Evolutionary conservation across 2,888 invertebrate genomes (phyloP), one percentile per base, ranked within the genome.

Genomic region (Fragum whitleyi): DNA sequence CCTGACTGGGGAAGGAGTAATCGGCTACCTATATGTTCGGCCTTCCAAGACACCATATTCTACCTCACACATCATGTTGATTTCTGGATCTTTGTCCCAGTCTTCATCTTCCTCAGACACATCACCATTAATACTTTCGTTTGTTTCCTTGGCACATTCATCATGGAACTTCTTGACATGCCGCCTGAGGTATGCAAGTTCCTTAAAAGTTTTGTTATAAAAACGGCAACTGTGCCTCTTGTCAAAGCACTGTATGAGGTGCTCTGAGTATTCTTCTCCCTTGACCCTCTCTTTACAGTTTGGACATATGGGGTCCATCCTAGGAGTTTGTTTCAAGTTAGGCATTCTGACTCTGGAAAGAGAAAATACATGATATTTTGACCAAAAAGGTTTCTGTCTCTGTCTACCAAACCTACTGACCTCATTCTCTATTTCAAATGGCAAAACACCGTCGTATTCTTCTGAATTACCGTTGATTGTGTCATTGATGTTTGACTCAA

Each of bases 341-440:
- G 68, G 55, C 29, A 55, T 69, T 32, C 73, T 32, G 14, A 39
- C 51, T 28, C 69, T 78, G 74, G 39, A 78, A 78, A 47, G n/a
- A 74, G 74, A 74, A 69, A 29, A 69, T 7, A 74, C 36, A 77
- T 53, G 74, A 53, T 78, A 69, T 39, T 74, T 59, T 36, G 36
- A 55, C 74, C 78, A 78, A 53, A 47, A 53, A 7, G 74, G 78
- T 39, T 67, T 68, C 26, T 53, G 21, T 9, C 47, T 42, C 2
- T 23, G 26, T 47, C 74, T 68, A 19, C 70, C 61, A 26, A 36
- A 73, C 23, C 28, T 73, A 61, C 62, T 62, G n/a, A 51, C 42
- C 23, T 2, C 26, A 57, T 51, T n/a, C 51, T n/a, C 23, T 57
- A 57, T 57, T 5, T 57, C 57, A 7, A 14, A 21, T 14, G 57